Evolutionary conservation across 2,797 vertebrate species (phyloP).

Genomic region (Distichodus sexfasciatus): DNA sequence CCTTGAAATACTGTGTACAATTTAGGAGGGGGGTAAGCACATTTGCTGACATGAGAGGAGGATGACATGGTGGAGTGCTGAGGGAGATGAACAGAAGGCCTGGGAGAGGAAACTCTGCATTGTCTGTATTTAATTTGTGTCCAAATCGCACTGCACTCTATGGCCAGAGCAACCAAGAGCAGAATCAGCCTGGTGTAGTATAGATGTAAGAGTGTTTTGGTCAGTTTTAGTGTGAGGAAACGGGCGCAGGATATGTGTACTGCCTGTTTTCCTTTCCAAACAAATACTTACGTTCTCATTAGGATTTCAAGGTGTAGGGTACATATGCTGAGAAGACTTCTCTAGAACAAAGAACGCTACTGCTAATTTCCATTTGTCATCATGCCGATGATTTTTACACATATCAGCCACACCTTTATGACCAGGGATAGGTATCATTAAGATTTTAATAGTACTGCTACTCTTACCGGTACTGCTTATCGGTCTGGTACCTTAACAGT

Average conservation of each 20-base stretch:
- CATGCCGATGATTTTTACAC: too few relatives aligned
- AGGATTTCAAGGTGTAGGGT: too few relatives aligned
- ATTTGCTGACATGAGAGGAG: not conserved
- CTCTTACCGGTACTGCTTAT: too few relatives aligned
- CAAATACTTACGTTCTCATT: too few relatives aligned
- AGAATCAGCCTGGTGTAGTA: not conserved
- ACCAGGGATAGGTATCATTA: too few relatives aligned
- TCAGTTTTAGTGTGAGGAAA: not conserved
- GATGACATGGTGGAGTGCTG: conserved; percentile 14
- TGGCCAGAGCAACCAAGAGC: conserved; percentile 6
- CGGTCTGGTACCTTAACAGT: too few relatives aligned
- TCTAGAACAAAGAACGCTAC: too few relatives aligned
- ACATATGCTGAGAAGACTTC: too few relatives aligned
- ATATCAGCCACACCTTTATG: too few relatives aligned
- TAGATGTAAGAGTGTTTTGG: not conserved
- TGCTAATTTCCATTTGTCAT: too few relatives aligned
- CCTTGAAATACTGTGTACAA: too few relatives aligned
- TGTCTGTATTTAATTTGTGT: conserved; percentile 3
- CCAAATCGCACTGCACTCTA: not conserved
- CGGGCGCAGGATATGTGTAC: not conserved
- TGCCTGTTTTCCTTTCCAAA: not conserved
- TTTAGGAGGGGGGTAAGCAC: not conserved
- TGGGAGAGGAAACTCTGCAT: not conserved
- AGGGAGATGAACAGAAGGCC: not conserved
- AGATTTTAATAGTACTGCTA: too few relatives aligned